Conservation (phyloP, 2,113 vertebrate species). For the Benitochromis conjunctus region DNA sequence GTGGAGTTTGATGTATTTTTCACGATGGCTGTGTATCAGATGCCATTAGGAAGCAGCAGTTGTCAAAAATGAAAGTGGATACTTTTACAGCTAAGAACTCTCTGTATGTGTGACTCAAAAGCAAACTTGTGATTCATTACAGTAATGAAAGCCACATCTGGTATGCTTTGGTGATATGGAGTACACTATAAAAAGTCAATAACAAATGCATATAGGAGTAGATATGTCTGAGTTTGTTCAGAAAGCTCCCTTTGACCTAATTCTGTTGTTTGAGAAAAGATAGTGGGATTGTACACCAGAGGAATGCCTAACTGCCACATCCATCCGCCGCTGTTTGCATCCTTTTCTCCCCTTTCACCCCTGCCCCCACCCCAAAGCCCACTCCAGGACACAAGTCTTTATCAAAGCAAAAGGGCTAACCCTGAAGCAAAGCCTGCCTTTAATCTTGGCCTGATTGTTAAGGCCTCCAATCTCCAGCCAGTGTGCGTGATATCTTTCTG, state of each 20-base stretch:
- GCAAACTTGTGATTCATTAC: slow-evolving; percentile 47
- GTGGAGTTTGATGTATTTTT: slow-evolving; percentile 42
- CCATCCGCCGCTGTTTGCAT: slow-evolving; percentile 27
- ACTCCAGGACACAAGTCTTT: slow-evolving; percentile 46
- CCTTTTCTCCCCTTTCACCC: slow-evolving; percentile 30
- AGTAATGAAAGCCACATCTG: slow-evolving; percentile 29
- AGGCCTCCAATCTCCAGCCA: slow-evolving; percentile 78
- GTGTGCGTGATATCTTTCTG: slow-evolving; percentile 79
- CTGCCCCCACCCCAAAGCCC: slow-evolving; percentile 14
- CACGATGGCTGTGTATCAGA: neutral
- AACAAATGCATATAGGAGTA: slow-evolving; percentile 33
- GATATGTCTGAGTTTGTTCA: neutral
- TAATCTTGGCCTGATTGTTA: slow-evolving; percentile 87
- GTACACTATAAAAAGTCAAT: slow-evolving; percentile 4
- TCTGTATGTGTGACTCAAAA: slow-evolving; percentile 34
- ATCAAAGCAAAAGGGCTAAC: slow-evolving; percentile 80
- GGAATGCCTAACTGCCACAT: slow-evolving; percentile 45
- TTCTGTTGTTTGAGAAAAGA: slow-evolving; percentile 53
- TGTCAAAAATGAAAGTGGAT: slow-evolving; percentile 15
- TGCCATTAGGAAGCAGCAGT: neutral
- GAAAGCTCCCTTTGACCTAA: slow-evolving; percentile 47
- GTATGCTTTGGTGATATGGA: slow-evolving; percentile 11
- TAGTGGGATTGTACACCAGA: slow-evolving; percentile 45
- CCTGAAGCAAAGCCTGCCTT: slow-evolving; percentile 79
- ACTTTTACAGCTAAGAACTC: slow-evolving; percentile 2